These are phyloP conservation scores for Eutolmus rufibarbis DNA, from an alignment of 2,888 invertebrate genomes.

Conservation along the genomic window DNA sequence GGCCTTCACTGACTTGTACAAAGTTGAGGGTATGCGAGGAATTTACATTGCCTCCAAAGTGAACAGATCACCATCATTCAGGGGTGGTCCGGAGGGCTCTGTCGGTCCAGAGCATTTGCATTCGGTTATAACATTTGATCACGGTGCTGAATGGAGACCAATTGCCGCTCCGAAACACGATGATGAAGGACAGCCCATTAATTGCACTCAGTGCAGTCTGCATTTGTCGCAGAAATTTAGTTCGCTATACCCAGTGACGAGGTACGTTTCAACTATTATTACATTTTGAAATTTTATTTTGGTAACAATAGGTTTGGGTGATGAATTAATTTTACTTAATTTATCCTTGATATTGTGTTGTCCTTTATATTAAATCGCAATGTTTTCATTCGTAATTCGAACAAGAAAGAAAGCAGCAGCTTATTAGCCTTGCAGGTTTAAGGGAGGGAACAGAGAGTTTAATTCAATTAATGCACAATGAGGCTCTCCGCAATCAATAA, in stretches of 20 bases:
- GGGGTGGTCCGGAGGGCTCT: slow-evolving; percentile 51
- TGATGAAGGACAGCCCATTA: slow-evolving; percentile 71
- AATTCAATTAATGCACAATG: background rate
- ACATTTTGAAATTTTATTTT: background rate
- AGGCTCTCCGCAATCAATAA: background rate
- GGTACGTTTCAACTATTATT: slow-evolving; percentile 43
- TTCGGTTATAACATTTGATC: slow-evolving; percentile 84
- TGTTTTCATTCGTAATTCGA: background rate
- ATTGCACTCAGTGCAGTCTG: slow-evolving; percentile 80
- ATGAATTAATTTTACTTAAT: background rate
- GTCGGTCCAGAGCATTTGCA: slow-evolving; percentile 78
- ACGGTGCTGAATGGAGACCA: slow-evolving; percentile 83
- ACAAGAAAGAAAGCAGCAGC: background rate
- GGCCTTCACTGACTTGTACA: slow-evolving; percentile 86
- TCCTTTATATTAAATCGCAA: background rate
- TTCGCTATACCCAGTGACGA: slow-evolving; percentile 80
- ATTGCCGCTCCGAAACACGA: slow-evolving; percentile 76
- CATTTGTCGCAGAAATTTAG: slow-evolving; percentile 88
- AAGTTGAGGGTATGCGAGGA: slow-evolving; percentile 84
- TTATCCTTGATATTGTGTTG: background rate
- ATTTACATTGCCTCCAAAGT: slow-evolving; percentile 89
- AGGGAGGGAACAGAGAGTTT: background rate
- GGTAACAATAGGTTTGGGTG: background rate
- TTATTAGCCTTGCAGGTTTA: background rate
- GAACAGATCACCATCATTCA: slow-evolving; percentile 62